Conservation (phyloP, 2,113 vertebrate genomes). For the Laticauda laticaudata region DNA sequence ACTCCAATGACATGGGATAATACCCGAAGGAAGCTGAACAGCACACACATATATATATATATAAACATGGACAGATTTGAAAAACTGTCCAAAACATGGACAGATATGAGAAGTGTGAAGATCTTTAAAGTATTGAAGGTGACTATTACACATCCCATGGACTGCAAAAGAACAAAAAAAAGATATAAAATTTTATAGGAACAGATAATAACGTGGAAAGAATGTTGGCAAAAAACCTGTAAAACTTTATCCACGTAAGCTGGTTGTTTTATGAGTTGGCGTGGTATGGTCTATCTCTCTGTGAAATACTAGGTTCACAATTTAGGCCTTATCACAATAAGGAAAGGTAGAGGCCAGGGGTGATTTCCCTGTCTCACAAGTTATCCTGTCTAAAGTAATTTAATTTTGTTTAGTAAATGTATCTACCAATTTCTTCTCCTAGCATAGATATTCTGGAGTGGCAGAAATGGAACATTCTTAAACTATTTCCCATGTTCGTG, state of each 20-base stretch:
- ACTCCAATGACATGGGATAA: too few relatives aligned
- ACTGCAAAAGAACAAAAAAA: too few relatives aligned
- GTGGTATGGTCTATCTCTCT: not conserved
- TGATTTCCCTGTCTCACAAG: not conserved
- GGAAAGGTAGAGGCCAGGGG: not conserved
- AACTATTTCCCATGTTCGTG: not conserved
- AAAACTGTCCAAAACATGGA: too few relatives aligned
- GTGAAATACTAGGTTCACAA: not conserved
- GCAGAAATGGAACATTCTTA: not conserved
- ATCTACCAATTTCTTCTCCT: not conserved
- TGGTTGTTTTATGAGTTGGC: not conserved
- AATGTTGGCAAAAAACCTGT: not conserved
- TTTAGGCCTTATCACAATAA: not conserved
- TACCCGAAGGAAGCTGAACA: too few relatives aligned
- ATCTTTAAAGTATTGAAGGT: too few relatives aligned
- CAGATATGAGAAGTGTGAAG: too few relatives aligned
- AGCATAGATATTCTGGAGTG: not conserved
- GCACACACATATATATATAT: too few relatives aligned
- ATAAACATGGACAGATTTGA: too few relatives aligned
- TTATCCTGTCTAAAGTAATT: not conserved
- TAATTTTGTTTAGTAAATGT: not conserved
- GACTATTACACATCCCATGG: too few relatives aligned
- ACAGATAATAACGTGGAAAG: not conserved
- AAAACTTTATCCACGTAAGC: not conserved
- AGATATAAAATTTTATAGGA: not conserved